Base-by-base conservation (phyloP, 1,140 invertebrate species). In the Plutomurus gul region DNA sequence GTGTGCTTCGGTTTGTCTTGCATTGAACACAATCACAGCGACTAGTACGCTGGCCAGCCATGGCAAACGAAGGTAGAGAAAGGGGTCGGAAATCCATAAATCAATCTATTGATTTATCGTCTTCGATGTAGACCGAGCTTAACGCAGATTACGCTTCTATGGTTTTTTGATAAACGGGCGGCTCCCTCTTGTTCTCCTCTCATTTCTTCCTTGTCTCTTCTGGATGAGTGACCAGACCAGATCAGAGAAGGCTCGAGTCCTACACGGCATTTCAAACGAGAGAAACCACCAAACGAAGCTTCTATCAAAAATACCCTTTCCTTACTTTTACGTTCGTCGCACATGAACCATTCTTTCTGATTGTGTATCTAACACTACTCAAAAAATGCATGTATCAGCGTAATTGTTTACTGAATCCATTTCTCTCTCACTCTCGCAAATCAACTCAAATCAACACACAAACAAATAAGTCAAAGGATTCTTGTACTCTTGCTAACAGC, bases 81-180 rank as follows among this genome's bases (percentile, higher is more conserved):
- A 82, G 72, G 80, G 77, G 80, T 79, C 80, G 77, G 80, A 82
- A 80, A 79, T 82, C 81, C 78, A 80, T 82, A 82, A 82, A 82
- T 82, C 81, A 82, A 80, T 82, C 81, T 79, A 82, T 82, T 82
- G 81, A 82, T 82, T 82, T 82, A 82, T 82, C 81, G 73, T 70
- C 27, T 70, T 46, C 75, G 81, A 77, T 80, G 81, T 75, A 70
- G 75, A 81, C 40, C 70, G 73, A 73, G 77, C 81, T 80, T 77
- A 80, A 76, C 65, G 75, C 56, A 77, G 75, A 77, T 80, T 77
- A 80, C 79, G 79, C 73, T 79, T 77, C 77, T 76, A 76, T 77
- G 75, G 77, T 78, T 82, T 82, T 82, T 82, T 82, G 80, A 82
- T 82, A 79, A 82, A 82, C 77, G 81, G 60, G 39, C 75, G 39